Base-by-base conservation (phyloP, 1,140 invertebrate genomes). In the Cotesia typhae region DNA sequence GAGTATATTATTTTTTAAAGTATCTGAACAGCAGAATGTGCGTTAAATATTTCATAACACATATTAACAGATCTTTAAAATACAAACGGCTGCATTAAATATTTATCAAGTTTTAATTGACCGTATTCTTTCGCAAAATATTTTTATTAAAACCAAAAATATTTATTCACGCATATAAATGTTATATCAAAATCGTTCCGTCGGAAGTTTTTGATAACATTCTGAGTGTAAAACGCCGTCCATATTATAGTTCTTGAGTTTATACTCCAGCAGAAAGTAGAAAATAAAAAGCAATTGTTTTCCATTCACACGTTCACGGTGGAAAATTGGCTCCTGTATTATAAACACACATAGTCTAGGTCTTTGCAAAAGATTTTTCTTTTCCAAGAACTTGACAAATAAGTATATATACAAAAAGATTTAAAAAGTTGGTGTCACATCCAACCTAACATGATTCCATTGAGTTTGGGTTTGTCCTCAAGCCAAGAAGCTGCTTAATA, bases 401-500 rank as follows among this genome's bases (percentile, higher is more conserved):
- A 63, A 20, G 3, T 17, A 7, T 9, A 61, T 28, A 63, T 37
- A 47, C 35, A 51, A 71, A 71, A 63, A 51, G 35, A 14, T 41
- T 41, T n/a, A 36, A 20, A 47, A 47, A 47, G 41, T 47, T 47
- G 6, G 37, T 65, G 66, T 67, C 38, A 55, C 20, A 67, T 53
- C 9, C 28, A 28, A 51, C 38, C 14, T 17, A 67, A 47, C 41
- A 47, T 5, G 41, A 47, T 47, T 53, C 53, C 51, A 67, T 67
- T 67, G 47, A 55, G 66, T 17, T n/a, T 38, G 52, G 17, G 41
- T 41, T 67, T 67, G 36, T 70, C 14, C 68, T 63, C 6, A 63
- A 57, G 70, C 55, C 70, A 57, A 60, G 61, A 65, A 71, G 70
- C 70, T 36, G 17, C 52, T 38, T 37, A 65, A 67, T 7, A 20